A percentile compares a stretch with the other conserved stretches of the same genome.
Evolutionary conservation across 1,140 invertebrate species (phyloP).

Genomic region (Dermatophagoides farinae): DNA sequence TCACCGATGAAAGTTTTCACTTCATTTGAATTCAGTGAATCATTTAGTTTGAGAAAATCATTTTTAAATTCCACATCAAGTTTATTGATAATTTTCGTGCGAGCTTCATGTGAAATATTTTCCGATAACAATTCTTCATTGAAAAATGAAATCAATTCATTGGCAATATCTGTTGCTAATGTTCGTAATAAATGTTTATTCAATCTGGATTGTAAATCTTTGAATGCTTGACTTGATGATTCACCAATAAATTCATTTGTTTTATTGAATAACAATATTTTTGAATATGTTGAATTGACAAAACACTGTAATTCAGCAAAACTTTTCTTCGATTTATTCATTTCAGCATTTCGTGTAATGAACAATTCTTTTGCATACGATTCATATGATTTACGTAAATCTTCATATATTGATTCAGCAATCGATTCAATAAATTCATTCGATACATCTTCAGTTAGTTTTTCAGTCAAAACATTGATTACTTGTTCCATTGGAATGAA

Average conservation of each 20-base stretch:
- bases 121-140: constrained; percentile 29
- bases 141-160: constrained; percentile 36
- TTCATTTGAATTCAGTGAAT: constrained; percentile 24
- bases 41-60: constrained; percentile 25
- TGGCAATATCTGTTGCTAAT: constrained; percentile 59
- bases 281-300: constrained; percentile 45
- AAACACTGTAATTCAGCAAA: constrained; percentile 59
- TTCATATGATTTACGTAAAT: constrained; percentile 27
- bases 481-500: constrained; percentile 20
- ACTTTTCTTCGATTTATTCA: constrained; percentile 38
- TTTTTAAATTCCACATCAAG: constrained; percentile 39
- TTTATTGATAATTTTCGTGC: constrained; percentile 30
- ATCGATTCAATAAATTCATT: constrained; percentile 1
- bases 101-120: constrained; percentile 19
- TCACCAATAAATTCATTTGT: constrained; percentile 44
- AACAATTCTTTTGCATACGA: constrained; percentile 41
- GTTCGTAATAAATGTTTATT: constrained; percentile 62
- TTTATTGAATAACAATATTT: constrained; percentile 64
- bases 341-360: constrained; percentile 37
- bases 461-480: neutral
- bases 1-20: constrained; percentile 53
- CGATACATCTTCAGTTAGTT: neutral
- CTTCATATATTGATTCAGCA: constrained; percentile 11
- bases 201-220: constrained; percentile 41
- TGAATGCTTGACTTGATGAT: neutral